These are phyloP conservation scores for Macropus fuliginosus DNA, from an alignment of 2,797 vertebrate species.

Conservation along the genomic window DNA sequence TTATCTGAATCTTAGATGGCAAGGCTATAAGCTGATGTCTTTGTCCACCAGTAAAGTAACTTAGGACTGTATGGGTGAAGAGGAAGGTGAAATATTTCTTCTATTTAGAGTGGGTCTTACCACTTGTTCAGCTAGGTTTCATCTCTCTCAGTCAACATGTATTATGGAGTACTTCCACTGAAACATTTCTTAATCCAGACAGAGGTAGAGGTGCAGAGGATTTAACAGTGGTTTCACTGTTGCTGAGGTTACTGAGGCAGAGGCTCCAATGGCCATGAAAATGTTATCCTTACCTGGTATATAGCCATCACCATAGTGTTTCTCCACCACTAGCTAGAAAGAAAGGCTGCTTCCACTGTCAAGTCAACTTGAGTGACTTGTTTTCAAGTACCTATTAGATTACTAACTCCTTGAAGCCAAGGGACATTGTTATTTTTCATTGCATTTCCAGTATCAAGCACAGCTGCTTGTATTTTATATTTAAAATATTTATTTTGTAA, in stretches of 20 bases:
- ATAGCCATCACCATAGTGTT: not conserved
- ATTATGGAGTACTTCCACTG: not conserved
- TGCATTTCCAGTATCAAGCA: not conserved
- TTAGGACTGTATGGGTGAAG: not conserved
- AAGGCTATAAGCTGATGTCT: not conserved
- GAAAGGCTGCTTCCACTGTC: not conserved
- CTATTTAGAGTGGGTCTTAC: not conserved
- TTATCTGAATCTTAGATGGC: not conserved
- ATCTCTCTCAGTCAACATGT: not conserved
- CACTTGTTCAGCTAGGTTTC: not conserved
- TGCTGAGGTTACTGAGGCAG: not conserved
- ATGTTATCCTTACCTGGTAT: no score
- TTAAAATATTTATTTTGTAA: no score
- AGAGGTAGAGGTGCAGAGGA: not conserved
- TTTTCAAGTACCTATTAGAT: not conserved
- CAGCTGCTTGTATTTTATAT: not conserved
- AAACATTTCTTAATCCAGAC: not conserved
- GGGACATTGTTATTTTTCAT: not conserved
- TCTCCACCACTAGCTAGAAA: not conserved
- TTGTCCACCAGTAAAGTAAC: not conserved
- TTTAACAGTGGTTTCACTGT: not conserved
- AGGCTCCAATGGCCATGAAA: not conserved
- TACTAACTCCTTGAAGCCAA: not conserved
- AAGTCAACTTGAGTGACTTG: not conserved
- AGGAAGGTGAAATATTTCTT: not conserved